Percentiles rank a stretch among this genome's conserved stretches.
These are phyloP conservation scores for Nomada hirtipes DNA, from an alignment of 2,888 invertebrate species.

Conservation along the genomic window DNA sequence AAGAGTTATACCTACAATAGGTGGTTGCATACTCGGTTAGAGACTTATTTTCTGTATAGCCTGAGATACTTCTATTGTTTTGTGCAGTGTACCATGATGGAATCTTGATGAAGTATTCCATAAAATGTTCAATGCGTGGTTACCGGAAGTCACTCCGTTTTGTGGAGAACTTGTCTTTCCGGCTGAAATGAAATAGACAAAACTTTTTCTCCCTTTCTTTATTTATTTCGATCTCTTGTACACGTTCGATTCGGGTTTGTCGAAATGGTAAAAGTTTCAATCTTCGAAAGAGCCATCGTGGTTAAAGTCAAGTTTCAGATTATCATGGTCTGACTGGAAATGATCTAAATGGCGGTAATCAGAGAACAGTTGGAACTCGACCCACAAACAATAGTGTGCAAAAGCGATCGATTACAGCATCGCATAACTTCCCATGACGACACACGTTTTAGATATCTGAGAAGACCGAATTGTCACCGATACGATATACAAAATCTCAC, in stretches of 20 bases:
- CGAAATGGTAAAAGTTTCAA: background rate
- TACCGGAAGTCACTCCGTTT: constrained; percentile 1
- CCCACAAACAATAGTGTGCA: constrained; percentile 25
- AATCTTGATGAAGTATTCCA: constrained; percentile 22
- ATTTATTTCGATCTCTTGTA: background rate
- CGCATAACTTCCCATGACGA: constrained; percentile 25
- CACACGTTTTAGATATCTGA: background rate
- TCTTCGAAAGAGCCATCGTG: background rate
- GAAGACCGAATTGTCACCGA: background rate
- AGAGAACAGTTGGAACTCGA: constrained; percentile 20
- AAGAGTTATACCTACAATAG: background rate
- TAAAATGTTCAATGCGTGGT: constrained; percentile 16
- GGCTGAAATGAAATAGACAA: background rate
- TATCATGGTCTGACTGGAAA: background rate
- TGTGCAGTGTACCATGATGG: constrained; percentile 7
- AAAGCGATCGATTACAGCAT: constrained; percentile 32
- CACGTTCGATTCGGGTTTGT: background rate
- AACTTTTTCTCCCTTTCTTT: background rate
- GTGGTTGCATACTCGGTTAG: no score
- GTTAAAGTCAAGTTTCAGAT: constrained; percentile 35
- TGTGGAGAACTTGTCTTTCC: background rate
- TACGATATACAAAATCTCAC: constrained; percentile 31
- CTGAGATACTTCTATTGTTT: constrained; percentile 7
- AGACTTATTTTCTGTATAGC: background rate
- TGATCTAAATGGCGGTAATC: constrained; percentile 36